Conservation (phyloP, 1,140 invertebrate species). For the Drosophila suzukii region DNA sequence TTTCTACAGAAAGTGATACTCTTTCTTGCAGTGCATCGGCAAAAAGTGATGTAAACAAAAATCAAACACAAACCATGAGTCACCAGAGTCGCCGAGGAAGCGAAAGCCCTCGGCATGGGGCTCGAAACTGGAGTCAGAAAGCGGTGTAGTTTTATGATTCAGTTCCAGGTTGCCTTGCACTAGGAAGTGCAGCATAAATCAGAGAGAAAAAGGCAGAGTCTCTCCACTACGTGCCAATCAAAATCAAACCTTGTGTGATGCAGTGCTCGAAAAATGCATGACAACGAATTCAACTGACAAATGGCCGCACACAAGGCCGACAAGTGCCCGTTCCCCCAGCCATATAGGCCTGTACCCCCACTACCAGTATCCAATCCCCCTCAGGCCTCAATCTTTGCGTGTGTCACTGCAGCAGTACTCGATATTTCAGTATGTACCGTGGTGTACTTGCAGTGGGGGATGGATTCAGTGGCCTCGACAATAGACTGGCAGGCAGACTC, state of each 20-base stretch:
- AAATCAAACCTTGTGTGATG: constrained; percentile 41
- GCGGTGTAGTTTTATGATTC: constrained; percentile 35
- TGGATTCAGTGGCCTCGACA: constrained; percentile 20
- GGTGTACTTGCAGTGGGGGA: constrained; percentile 23
- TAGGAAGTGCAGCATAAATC: constrained; percentile 48
- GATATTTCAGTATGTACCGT: constrained; percentile 24
- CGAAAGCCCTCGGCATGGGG: constrained; percentile 56
- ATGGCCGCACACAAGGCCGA: constrained; percentile 65
- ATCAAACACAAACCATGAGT: constrained; percentile 42
- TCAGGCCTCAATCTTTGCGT: constrained; percentile 21
- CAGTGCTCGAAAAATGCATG: constrained; percentile 49
- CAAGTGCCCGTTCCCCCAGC: constrained; percentile 20
- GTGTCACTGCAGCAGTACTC: constrained; percentile 50
- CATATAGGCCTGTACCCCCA: not conserved
- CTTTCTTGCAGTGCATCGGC: constrained; percentile 15
- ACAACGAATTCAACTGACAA: constrained; percentile 53
- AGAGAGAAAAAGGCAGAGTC: constrained; percentile 5
- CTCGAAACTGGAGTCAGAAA: not conserved
- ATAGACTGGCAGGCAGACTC: constrained; percentile 34
- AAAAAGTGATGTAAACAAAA: constrained; percentile 68
- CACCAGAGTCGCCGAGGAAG: constrained; percentile 34
- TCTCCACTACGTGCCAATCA: constrained; percentile 46
- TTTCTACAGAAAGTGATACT: too few relatives aligned
- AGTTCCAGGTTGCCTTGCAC: constrained; percentile 47
- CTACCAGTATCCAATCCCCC: not conserved